Evolutionary conservation across 2,797 vertebrate genomes (phyloP), one percentile per base, ranked within the genome.

Genomic region (Dryobates pubescens): DNA sequence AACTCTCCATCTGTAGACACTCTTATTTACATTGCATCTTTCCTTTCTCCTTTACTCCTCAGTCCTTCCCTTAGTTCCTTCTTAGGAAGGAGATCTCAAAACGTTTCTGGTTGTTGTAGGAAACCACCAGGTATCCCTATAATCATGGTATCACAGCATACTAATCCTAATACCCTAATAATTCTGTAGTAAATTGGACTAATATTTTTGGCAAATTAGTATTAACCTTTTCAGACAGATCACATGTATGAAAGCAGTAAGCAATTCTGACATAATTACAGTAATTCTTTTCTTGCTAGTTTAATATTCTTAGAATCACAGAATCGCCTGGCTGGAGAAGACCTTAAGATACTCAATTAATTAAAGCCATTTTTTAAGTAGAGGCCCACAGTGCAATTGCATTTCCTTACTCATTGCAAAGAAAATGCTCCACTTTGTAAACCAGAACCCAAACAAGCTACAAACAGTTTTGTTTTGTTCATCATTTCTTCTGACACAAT

Each of bases 371-470:
- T 51, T 34, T 88, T 87, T 65, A 79, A 88, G 74, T 47, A 74
- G 75, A 79, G 30, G n/a, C 92, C 32, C 38, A 63, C 18, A 69
- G 77, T 64, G 58, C 74, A 82, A 76, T 74, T 93, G 45, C 29
- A 71, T 91, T 93, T 91, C 54, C 26, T 86, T n/a, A 30, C 36
- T 41, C 61, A 14, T 23, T 79, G 53, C 2, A 1, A 47, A 75
- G 34, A 57, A 79, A 81, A 45, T 57, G 23, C n/a, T 78, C 23
- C 68, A 10, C 54, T 82, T 71, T 82, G 75, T 91, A 93, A 96
- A 86, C 49, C 8, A 61, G 58, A 73, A 82, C 67, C 68, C 77
- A 84, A 43, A 74, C 69, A 79, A 38, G 16, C 34, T 59, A 23
- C 49, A 82, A 75, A 51, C 77, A 71, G 54, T 76, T 88, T 29